Base-by-base conservation (phyloP, 2,888 invertebrate species). In the Hirtodrosophila histrioides region DNA sequence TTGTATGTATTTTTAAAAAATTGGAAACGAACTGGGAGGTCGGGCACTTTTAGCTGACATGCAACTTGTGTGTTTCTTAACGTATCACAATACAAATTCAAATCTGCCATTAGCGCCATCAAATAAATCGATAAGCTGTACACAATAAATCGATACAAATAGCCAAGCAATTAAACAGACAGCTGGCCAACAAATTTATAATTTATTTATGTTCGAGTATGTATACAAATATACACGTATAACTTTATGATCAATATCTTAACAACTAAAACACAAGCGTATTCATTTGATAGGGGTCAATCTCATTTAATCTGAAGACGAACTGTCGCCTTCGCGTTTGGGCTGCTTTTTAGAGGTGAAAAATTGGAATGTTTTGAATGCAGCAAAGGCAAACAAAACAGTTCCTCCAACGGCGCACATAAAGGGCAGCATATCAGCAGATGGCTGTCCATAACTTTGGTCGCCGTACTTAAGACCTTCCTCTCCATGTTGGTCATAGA, bases 381-480 rank as follows among this genome's bases (percentile, higher is more conserved):
- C 86, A 1, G 65, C 86, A 44, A 76, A 81, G 0, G 81, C 84
- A 45, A 81, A 81, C 23, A 81, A 43, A 33, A 81, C 73, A 0
- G 81, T 77, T n/a, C 81, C 81, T 0, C 83, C 86, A 35, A 81
- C 77, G 4, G 73, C 81, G 24, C 69, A 69, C 62, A 81, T 73
- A 35, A 81, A 86, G 0, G 86, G 81, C 11, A 79, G 7, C 80
- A 86, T 79, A 11, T 81, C 86, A 1, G 80, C 27, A 4, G 86
- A 36, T 11, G 83, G 57, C 39, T 76, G 65, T 7, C 27, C 51
- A 5, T 35, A 61, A 35, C 43, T 55, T 24, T 57, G 27, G 3
- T 58, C 58, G 12, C 23, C 48, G 11, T 51, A 41, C 11, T 55
- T 54, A 0, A 82, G 66, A 1, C 84, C 81, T 6, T 86, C 83